Evolutionary conservation across 1,140 invertebrate genomes (phyloP).

Genomic region (Pissodes strobi): DNA sequence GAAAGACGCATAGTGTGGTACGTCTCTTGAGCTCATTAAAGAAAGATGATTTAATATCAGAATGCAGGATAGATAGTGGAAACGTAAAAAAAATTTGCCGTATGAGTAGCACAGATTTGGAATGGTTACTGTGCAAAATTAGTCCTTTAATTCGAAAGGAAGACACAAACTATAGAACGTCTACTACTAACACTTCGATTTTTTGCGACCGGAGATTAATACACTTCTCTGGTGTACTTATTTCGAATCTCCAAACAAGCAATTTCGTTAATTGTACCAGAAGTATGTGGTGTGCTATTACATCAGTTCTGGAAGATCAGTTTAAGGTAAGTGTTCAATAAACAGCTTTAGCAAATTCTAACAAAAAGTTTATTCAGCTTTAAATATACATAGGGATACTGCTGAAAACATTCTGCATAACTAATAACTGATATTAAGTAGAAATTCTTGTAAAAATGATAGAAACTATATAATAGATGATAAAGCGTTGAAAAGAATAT

Average conservation of each 20-base stretch:
- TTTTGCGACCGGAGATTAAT: too few species aligned
- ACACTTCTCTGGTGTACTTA: background rate
- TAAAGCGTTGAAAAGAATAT: too few species aligned
- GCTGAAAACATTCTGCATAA: background rate
- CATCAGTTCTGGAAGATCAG: too few species aligned
- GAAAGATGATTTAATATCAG: too few species aligned
- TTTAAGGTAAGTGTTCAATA: too few species aligned
- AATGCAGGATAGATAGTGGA: constrained; percentile 1
- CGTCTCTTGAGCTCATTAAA: background rate
- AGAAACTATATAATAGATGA: background rate
- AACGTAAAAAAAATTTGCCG: background rate
- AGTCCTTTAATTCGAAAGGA: constrained; percentile 1
- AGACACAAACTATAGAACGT: constrained; percentile 4
- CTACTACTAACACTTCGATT: constrained; percentile 1
- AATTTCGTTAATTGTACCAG: too few species aligned
- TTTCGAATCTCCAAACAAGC: constrained; percentile 8
- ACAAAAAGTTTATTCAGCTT: background rate
- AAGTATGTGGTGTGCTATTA: too few species aligned
- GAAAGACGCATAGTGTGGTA: background rate
- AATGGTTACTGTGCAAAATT: constrained; percentile 7
- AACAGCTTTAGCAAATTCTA: too few species aligned
- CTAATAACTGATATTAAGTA: too few species aligned
- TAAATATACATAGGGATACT: background rate
- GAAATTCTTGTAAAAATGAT: background rate
- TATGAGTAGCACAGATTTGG: background rate